These are phyloP conservation scores for Notamacropus eugenii DNA, from an alignment of 2,797 vertebrate genomes.

Conservation along the genomic window DNA sequence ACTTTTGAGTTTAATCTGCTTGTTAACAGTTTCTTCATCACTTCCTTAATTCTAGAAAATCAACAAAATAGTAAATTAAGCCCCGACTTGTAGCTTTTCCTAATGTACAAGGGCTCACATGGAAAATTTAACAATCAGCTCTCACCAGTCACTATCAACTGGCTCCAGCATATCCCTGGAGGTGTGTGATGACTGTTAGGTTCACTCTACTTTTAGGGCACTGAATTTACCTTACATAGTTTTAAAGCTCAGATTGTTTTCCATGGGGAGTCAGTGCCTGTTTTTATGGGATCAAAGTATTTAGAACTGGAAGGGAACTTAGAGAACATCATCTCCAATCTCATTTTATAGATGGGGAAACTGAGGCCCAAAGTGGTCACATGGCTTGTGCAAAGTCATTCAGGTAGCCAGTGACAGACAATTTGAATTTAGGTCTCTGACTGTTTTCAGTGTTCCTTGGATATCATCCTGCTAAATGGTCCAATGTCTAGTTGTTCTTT, in stretches of 20 bases:
- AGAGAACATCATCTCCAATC: background rate
- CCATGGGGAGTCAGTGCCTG: background rate
- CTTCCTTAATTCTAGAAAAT: background rate
- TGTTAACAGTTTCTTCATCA: background rate
- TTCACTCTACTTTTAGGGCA: background rate
- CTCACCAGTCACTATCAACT: background rate
- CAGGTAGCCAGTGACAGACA: background rate
- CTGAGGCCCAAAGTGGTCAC: background rate
- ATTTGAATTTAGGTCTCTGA: background rate
- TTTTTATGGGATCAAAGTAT: background rate
- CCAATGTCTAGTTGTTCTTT: background rate
- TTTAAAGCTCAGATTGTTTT: background rate
- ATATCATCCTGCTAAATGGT: background rate
- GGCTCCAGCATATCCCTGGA: background rate
- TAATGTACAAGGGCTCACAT: background rate
- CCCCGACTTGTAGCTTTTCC: background rate
- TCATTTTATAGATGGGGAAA: background rate
- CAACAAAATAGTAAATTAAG: background rate
- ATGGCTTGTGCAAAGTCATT: background rate
- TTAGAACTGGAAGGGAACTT: background rate
- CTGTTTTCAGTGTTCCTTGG: background rate
- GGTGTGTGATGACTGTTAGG: background rate
- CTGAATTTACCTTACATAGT: background rate
- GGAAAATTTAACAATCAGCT: background rate
- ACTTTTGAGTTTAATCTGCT: background rate